Evolutionary conservation across 2,797 vertebrate genomes (phyloP), one percentile per base, ranked within the genome.

Genomic region (Bradypus variegatus): DNA sequence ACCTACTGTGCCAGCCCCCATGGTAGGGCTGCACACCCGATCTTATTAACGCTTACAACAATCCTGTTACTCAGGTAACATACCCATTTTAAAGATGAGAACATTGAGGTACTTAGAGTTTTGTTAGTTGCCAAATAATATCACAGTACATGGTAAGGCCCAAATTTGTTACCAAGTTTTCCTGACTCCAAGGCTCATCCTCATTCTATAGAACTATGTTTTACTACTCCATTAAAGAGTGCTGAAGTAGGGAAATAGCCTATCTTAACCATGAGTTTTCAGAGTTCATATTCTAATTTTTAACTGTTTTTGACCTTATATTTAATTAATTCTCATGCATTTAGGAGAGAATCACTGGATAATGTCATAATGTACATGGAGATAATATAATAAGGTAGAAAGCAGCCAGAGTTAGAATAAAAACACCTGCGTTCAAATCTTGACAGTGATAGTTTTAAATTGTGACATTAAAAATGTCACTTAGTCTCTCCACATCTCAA

Each of bases 331-430:
- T 70, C 23, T 73, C 4, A 64, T 4, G 23, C 13, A 41, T 77
- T 86, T 62, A 16, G 21, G 55, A 79, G 36, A 25, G 53, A 33
- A 58, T 58, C 55, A 79, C 33, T 31, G 11, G 36, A 36, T 18
- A 31, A 76, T 31, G 48, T 31, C 29, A 31, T 29, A 48, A 76
- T n/a, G 33, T 12, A 64, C 3, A 33, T 53, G 19, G 8, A 77
- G 41, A 41, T 60, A 90, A 76, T n/a, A 77, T 4, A 60, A 27
- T 29, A 79, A 88, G 36, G 11, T 31, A 6, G 55, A 33, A 75
- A 73, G 48, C 84, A 87, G 60, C 4, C 67, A 93, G 58, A 90
- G 79, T 79, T 85, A 76, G 21, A 92, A 87, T 72, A 83, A 92
- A 89, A 92, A 76, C 4, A 36, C 29, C 31, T 89, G 36, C 5